Evolutionary conservation across 2,113 vertebrate genomes (phyloP).

Genomic region (Bothrops jararaca): DNA sequence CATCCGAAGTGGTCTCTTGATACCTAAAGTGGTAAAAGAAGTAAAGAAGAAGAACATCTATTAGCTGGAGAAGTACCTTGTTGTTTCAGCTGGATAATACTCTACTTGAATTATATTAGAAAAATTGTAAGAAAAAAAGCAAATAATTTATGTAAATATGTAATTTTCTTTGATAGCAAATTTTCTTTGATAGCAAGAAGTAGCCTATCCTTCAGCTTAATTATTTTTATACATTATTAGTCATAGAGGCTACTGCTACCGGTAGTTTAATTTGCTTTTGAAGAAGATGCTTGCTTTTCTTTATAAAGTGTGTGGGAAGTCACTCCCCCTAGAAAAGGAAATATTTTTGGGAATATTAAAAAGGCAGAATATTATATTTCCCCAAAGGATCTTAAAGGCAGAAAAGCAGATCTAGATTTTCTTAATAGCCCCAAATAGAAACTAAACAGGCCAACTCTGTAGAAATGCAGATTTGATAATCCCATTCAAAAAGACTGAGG

Average conservation of each 20-base stretch:
- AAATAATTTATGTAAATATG: too few relatives aligned
- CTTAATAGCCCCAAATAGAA: too few relatives aligned
- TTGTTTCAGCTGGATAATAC: conserved; percentile 31
- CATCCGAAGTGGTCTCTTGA: not conserved
- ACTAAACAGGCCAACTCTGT: too few relatives aligned
- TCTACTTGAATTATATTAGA: conserved; percentile 27
- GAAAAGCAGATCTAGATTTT: too few relatives aligned
- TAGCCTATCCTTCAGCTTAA: not conserved
- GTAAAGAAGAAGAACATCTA: not conserved
- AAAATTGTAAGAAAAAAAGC: not conserved
- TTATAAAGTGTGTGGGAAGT: not conserved
- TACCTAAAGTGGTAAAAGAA: not conserved
- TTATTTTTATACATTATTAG: not conserved
- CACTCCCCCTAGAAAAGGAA: too few relatives aligned
- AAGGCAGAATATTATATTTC: too few relatives aligned
- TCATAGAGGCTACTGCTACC: not conserved
- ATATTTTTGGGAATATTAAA: too few relatives aligned
- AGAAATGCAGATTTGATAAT: too few relatives aligned
- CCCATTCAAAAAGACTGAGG: too few relatives aligned
- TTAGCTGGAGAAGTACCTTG: not conserved
- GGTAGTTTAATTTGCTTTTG: not conserved
- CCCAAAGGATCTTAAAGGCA: too few relatives aligned
- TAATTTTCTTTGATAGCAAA: not conserved
- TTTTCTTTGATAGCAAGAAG: not conserved
- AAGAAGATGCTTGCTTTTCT: not conserved